Conservation (phyloP, 2,888 invertebrate species). For the Aphodius granarius region DNA sequence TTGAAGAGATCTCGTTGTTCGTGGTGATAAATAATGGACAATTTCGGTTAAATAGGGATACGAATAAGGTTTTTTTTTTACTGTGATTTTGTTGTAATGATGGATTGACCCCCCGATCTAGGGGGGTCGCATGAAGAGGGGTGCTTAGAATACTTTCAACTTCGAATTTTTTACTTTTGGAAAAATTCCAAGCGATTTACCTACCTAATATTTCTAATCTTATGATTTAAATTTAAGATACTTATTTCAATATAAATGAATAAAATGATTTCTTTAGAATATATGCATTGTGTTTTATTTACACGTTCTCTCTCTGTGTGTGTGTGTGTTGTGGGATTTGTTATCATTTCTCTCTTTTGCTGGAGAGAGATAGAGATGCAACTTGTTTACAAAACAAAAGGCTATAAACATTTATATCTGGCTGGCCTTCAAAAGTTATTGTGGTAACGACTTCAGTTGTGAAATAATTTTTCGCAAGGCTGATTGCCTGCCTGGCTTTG, state of each 20-base stretch:
- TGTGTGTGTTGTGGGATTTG: no score
- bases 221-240: neutral
- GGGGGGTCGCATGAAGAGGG: neutral
- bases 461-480: neutral
- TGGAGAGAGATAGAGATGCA: neutral
- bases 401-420: no score
- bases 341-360: neutral
- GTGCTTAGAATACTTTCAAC: neutral
- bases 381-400: neutral
- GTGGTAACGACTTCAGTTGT: neutral
- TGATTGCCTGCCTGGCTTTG: neutral
- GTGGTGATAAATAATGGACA: constrained; percentile 25
- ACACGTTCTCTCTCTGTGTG: neutral
- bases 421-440: neutral
- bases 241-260: neutral
- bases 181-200: neutral
- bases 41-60: constrained; percentile 19
- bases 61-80: neutral
- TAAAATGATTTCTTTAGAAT: neutral
- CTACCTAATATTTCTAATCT: neutral
- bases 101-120: neutral
- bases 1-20: constrained; percentile 18
- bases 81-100: neutral
- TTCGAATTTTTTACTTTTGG: neutral
- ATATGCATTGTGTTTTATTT: neutral